Base-by-base conservation (phyloP, 2,797 vertebrate genomes). In the Ambastaia sidthimunki region DNA sequence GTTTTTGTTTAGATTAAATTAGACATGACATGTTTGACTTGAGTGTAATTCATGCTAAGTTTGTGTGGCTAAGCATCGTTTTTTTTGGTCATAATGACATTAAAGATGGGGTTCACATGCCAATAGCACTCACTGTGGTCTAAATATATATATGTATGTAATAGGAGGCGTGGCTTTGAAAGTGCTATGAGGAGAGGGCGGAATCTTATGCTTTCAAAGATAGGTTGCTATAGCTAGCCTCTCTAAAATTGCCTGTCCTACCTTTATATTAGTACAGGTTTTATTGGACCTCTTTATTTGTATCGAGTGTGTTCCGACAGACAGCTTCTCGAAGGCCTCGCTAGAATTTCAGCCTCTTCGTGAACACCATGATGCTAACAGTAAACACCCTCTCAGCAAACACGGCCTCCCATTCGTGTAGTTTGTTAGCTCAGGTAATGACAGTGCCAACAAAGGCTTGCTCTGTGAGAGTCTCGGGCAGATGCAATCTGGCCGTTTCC, bases 361-460 rank as follows among this genome's bases (percentile, higher is more conserved):
- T 54, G 63, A 71, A 69, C 57, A 77, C 34, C 63, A 73, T 63
- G 48, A 81, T 78, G 74, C 78, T 73, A 73, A 80, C 74, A 71
- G 55, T 78, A 80, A 85, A 80, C 73, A 74, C 69, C 54, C 72
- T 81, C 67, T 67, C 50, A 15, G 25, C 31, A 37, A 62, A 65
- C 60, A 67, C 13, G 37, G 59, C 71, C 37, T 66, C 55, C 66
- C 0, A 34, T 60, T 76, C 10, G 25, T 70, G 52, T 52, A 74
- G 71, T 80, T 80, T 83, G 80, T 84, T 84, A 80, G 82, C 77
- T 82, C 55, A 44, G 77, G 44, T 84, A 82, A 82, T 80, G 76
- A 62, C 75, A 78, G 41, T 75, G 78, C 80, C 78, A 84, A 83
- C 82, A 85, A 81, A 77, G 52, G 23, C 52, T 70, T 25, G 31